phyloP scores from a whole-genome alignment of 2,888 invertebrate genomes.

The Pterostichus niger region DNA sequence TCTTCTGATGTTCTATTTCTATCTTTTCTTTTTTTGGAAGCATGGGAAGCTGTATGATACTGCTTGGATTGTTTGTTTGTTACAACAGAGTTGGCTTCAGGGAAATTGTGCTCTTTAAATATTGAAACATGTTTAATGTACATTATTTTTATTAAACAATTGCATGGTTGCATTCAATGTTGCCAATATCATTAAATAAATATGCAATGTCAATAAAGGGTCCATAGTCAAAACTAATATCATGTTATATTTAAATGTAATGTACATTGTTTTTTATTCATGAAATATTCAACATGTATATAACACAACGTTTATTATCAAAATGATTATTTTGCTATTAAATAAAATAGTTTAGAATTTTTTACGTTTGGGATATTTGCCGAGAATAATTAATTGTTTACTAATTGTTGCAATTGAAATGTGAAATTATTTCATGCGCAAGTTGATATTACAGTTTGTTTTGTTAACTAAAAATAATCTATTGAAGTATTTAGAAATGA shows the following conservation, averaged over 20 bases:
- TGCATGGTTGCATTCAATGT: neutral
- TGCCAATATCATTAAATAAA: neutral
- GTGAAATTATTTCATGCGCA: conserved; percentile 20
- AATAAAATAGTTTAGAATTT: conserved; percentile 20
- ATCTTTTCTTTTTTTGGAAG: conserved; percentile 52
- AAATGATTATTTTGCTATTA: conserved; percentile 6
- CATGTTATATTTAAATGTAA: conserved; percentile 14
- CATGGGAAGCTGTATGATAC: conserved; percentile 53
- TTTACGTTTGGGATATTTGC: conserved; percentile 1
- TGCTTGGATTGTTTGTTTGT: conserved; percentile 56
- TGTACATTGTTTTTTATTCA: conserved; percentile 18
- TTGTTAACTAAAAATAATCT: conserved; percentile 27
- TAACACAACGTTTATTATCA: conserved; percentile 21
- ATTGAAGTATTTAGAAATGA: conserved; percentile 47
- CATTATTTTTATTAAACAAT: conserved; percentile 21
- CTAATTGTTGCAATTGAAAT: conserved; percentile 7
- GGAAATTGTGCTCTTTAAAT: conserved; percentile 25
- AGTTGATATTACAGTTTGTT: conserved; percentile 29
- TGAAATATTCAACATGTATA: conserved; percentile 11
- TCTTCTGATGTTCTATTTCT: conserved; percentile 28
- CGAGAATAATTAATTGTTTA: conserved; percentile 41
- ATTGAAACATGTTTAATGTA: too few species aligned
- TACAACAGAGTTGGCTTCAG: conserved; percentile 51
- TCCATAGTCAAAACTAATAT: conserved; percentile 23
- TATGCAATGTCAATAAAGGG: conserved; percentile 4